Conservation (phyloP, 2,113 vertebrate species). For the Gymnobelideus leadbeateri region DNA sequence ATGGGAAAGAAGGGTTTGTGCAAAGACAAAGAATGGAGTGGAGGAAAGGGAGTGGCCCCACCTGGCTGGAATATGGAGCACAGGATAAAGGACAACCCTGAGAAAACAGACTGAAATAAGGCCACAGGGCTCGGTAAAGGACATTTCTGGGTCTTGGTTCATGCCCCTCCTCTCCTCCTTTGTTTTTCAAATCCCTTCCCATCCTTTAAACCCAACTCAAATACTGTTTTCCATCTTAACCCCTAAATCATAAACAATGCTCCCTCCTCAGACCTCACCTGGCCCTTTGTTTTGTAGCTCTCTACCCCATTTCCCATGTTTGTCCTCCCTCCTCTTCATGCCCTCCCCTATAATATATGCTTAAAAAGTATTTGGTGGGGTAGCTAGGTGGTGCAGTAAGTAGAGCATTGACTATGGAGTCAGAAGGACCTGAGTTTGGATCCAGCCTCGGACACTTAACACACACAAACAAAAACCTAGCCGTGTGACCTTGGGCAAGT, state of each 20-base stretch:
- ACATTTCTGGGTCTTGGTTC: not conserved
- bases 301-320: not conserved
- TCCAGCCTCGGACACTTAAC: too few species aligned
- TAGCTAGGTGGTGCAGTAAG: too few species aligned
- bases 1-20: too few species aligned
- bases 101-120: not conserved
- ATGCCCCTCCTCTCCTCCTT: not conserved
- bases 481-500: too few species aligned
- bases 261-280: not conserved
- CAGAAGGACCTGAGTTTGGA: too few species aligned
- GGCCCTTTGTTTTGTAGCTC: not conserved
- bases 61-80: not conserved
- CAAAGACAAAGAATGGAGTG: not conserved
- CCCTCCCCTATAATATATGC: not conserved
- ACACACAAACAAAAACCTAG: too few species aligned
- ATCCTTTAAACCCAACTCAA: not conserved
- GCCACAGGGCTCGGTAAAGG: not conserved
- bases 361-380: too few species aligned
- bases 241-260: not conserved
- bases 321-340: not conserved
- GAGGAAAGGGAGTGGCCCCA: not conserved
- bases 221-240: not conserved
- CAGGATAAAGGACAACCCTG: not conserved
- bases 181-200: not conserved
- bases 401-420: too few species aligned